Base-by-base conservation (phyloP, 1,140 invertebrate species). In the Drosophila littoralis region DNA sequence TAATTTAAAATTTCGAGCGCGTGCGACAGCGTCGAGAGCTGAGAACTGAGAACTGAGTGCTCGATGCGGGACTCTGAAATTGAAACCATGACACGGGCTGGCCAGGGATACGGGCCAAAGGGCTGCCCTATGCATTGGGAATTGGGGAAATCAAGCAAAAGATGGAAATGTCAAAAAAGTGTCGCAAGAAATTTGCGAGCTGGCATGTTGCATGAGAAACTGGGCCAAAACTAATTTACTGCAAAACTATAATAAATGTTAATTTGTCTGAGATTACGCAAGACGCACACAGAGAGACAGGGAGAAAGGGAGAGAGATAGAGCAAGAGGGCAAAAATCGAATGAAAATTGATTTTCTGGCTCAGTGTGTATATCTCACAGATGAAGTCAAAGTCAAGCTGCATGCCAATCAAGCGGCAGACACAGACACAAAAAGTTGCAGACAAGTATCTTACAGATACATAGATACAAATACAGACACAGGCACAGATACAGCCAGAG, bases 1-100 rank as follows among this genome's bases (percentile, higher is more conserved):
- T 84, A 84, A 84, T 84, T 84, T 84, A 85, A 84, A 84, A 84
- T 85, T 83, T 84, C 57, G 74, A 84, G 66, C 81, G 81, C 81
- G 81, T 85, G 81, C 77, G 45, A 52, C 61, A 77, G 17, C 54
- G 48, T 48, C 38, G 22, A 83, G 54, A 55, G 45, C 36, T 33
- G 42, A 71, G 38, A 45, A 32, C 35, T 28, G 12, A 46, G 28
- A 38, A 52, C 10, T 38, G 46, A 7, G 35, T 46, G 43, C 15
- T 35, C 9, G 38, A 52, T 48, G 54, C 43, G 55, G 65, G 33
- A 45, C 50, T 59, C 43, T 78, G 81, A 77, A 84, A 84, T 74
- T 33, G 81, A 77, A 46, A 84, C 68, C 59, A 15, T 68, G 80
- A 61, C 75, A 82, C 61, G 35, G 36, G 12, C 10, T 35, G 40